A percentile compares a stretch with the other conserved stretches of the same genome.
Conservation (phyloP, 2,888 invertebrate genomes). For the Papilio elwesi region DNA sequence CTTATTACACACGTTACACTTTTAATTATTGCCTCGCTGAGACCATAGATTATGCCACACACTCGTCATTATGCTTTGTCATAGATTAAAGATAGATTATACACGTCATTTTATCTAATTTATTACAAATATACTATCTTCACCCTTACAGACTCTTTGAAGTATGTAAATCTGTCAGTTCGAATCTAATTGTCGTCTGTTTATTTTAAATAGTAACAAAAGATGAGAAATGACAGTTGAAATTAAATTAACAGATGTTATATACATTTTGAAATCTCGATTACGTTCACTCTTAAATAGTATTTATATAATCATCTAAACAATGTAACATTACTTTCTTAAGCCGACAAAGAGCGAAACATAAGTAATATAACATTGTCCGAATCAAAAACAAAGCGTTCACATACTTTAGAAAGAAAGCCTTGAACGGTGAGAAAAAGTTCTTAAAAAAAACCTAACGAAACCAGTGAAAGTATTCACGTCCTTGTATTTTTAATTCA, state of each 20-base stretch:
- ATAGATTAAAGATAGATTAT: no score
- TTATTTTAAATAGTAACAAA: not conserved
- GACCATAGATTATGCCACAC: no score
- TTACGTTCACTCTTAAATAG: constrained; percentile 9
- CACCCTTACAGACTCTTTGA: no score
- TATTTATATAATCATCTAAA: constrained; percentile 27
- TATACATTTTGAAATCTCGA: not conserved
- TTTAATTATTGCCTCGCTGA: no score
- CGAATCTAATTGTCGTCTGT: not conserved
- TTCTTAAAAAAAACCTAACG: constrained; percentile 26
- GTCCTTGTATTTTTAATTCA: constrained; percentile 31
- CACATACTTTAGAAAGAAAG: constrained; percentile 40
- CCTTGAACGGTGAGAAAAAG: constrained; percentile 39
- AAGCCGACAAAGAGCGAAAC: not conserved
- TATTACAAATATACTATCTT: no score
- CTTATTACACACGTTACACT: no score
- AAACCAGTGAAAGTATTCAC: constrained; percentile 37
- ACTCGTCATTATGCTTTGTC: no score
- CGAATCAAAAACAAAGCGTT: constrained; percentile 39
- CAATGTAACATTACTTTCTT: constrained; percentile 40
- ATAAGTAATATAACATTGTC: constrained; percentile 16
- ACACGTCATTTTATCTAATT: no score
- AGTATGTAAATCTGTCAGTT: no score
- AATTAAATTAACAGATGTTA: not conserved
- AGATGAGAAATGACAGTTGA: not conserved